A percentile compares a stretch with the other conserved stretches of the same genome.
phyloP scores from a whole-genome alignment of 2,113 vertebrate species.

The Dolichallabes microphthalmus region DNA sequence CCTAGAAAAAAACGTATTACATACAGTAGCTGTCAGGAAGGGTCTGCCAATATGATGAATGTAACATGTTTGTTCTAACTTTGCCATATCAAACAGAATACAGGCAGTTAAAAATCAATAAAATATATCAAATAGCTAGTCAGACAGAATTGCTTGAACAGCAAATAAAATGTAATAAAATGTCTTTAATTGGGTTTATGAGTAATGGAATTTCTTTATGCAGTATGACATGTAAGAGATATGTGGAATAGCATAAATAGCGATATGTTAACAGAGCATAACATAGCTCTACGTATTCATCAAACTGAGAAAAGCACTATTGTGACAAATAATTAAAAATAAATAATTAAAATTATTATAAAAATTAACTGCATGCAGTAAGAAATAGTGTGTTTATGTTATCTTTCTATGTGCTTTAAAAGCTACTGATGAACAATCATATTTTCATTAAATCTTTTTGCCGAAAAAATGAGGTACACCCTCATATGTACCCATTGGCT shows the following conservation, averaged over 20 bases:
- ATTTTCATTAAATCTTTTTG: constrained; percentile 13
- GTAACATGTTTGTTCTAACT: constrained; percentile 15
- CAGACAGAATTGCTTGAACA: not conserved
- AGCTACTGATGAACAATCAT: not conserved
- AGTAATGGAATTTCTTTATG: not conserved
- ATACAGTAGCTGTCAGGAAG: constrained; percentile 28
- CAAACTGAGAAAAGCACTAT: not conserved
- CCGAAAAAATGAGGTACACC: not conserved
- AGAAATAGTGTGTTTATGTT: constrained; percentile 15
- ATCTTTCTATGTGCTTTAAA: not conserved
- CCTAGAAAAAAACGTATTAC: not conserved
- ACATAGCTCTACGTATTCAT: not conserved
- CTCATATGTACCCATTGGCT: not conserved
- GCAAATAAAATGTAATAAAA: constrained; percentile 30
- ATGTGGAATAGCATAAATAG: not conserved
- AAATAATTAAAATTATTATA: too few species aligned
- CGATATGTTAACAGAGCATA: not conserved
- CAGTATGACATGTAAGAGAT: not conserved
- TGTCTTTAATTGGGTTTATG: constrained; percentile 21
- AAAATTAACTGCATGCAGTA: not conserved
- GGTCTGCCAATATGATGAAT: constrained; percentile 39
- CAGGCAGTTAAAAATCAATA: constrained; percentile 4
- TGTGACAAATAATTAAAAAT: too few species aligned
- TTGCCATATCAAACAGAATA: constrained; percentile 5
- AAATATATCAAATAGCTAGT: constrained; percentile 17